Evolutionary conservation across 2,113 vertebrate genomes (phyloP), one percentile per base, ranked within the genome.

Genomic region (Girardinichthys multiradiatus): DNA sequence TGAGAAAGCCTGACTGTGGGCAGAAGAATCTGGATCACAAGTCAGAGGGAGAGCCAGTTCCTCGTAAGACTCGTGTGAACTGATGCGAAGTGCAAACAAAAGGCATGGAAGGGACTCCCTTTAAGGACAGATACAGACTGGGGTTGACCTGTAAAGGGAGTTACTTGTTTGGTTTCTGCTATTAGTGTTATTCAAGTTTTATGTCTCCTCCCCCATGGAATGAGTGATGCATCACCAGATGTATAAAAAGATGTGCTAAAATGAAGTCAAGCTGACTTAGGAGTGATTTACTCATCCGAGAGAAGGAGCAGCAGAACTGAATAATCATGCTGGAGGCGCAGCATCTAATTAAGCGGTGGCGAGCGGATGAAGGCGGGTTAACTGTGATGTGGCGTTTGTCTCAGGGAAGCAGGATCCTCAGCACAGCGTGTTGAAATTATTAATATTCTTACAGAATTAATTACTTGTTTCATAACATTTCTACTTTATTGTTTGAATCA

Each of bases 31-130:
- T 1, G 11, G 66, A 42, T 63, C 2, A 48, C 14, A 57, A 58
- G 66, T 51, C 57, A 57, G 72, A 73, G 26, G 69, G 74, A 0
- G 68, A 7, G 3, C 54, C 26, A 28, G 57, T 54, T 80, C 27
- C 33, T 65, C 28, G 7, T n/a, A 37, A 37, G 31, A 19, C 48
- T 21, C 48, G 48, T 10, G 8, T 3, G 7, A 24, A 2, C 48
- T 45, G 4, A 45, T 45, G 19, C 4, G 17, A 19, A 45, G 14
- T 15, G 19, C 19, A 17, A 45, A 19, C 42, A 45, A 45, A 45
- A 14, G 19, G 31, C 31, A 33, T 33, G 31, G 31, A n/a, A n/a
- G n/a, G n/a, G n/a, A n/a, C n/a, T n/a, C n/a, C n/a, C n/a, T n/a
- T n/a, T n/a, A n/a, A n/a, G n/a, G n/a, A n/a, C n/a, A n/a, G n/a